These are phyloP conservation scores for Aurelia aurita complex sp. Pacific DNA, from an alignment of 30 jellyfish, hydroid and myxozoan genomes.

Conservation along the genomic window DNA sequence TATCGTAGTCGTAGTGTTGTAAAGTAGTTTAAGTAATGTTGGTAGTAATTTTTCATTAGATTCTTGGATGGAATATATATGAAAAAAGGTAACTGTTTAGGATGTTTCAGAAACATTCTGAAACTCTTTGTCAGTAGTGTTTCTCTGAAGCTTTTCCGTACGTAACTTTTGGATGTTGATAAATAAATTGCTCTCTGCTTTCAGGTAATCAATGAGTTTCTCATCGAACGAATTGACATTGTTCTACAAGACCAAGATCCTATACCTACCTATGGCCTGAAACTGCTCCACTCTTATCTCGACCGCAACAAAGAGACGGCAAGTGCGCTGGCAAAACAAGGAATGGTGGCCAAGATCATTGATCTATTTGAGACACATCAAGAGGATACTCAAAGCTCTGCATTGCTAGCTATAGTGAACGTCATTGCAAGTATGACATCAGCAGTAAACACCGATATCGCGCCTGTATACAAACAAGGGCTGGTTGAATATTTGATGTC, in stretches of 20 bases:
- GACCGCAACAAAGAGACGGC: slow-evolving; percentile 52
- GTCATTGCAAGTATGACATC: slow-evolving; percentile 71
- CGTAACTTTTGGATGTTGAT: too few species aligned
- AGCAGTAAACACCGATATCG: slow-evolving; percentile 27
- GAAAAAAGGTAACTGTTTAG: too few species aligned
- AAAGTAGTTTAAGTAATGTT: too few species aligned
- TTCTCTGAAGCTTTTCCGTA: too few species aligned
- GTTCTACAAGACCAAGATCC: slow-evolving; percentile 92
- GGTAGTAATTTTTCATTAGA: too few species aligned
- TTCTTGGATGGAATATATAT: too few species aligned
- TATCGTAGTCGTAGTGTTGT: too few species aligned
- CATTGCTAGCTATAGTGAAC: slow-evolving; percentile 64
- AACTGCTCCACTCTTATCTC: slow-evolving; percentile 65
- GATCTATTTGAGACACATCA: slow-evolving; percentile 61
- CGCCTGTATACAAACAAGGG: slow-evolving; percentile 57
- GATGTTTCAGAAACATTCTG: too few species aligned
- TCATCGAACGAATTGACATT: slow-evolving; percentile 52
- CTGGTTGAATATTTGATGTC: slow-evolving; percentile 76
- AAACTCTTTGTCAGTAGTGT: too few species aligned
- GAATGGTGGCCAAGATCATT: slow-evolving; percentile 41
- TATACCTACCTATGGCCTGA: slow-evolving; percentile 77
- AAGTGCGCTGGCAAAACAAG: slow-evolving; percentile 33
- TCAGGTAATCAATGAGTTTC: slow-evolving; percentile 53
- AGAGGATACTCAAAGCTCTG: slow-evolving; percentile 59
- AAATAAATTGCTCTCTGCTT: too few species aligned